Evolutionary conservation across 2,113 vertebrate species (phyloP), one percentile per base, ranked within the genome.

Genomic region (Bostrychus sinensis): DNA sequence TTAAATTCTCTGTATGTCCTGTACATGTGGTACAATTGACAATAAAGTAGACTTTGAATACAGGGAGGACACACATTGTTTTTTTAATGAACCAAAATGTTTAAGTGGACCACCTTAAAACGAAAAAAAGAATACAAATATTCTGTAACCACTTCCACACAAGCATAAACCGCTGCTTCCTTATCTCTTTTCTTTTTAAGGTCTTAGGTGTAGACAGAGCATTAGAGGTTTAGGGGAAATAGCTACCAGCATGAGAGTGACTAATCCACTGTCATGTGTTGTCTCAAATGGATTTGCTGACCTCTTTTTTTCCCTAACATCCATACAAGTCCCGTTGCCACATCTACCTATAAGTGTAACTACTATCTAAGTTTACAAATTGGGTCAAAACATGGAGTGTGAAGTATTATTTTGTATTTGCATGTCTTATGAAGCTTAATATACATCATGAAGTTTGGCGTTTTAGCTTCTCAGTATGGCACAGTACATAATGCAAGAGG

Each of bases 251-350:
- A 69, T 88, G 86, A 81, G 78, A 36, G 28, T 90, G 85, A 89
- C 71, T 89, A 86, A 90, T 25, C 2, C 61, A 28, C 14, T 68
- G 76, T 86, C 85, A 83, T 83, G 82, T 75, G 83, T 51, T 32
- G 66, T 77, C 73, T 63, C 70, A 23, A 22, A 66, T 10, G 53
- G 57, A 59, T 23, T 75, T 78, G 82, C 85, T 84, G 70, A 84
- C 59, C 43, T 84, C 59, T 74, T 55, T 78, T 28, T 82, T 86
- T 77, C 76, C 72, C 2, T 32, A 0, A n/a, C 26, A 42, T 70
- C 73, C 9, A 69, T n/a, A n/a, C n/a, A n/a, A 26, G 8, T 19
- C 9, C 2, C 46, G 7, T 14, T 28, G 3, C 0, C 30, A 34
- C 10, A 48, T 48, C n/a, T 56, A 7, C 36, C 9, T 45, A 9